Percentiles rank a stretch among this genome's conserved stretches.
Conservation (phyloP, 2,888 invertebrate species). For the Lasioglossum marginatum region DNA sequence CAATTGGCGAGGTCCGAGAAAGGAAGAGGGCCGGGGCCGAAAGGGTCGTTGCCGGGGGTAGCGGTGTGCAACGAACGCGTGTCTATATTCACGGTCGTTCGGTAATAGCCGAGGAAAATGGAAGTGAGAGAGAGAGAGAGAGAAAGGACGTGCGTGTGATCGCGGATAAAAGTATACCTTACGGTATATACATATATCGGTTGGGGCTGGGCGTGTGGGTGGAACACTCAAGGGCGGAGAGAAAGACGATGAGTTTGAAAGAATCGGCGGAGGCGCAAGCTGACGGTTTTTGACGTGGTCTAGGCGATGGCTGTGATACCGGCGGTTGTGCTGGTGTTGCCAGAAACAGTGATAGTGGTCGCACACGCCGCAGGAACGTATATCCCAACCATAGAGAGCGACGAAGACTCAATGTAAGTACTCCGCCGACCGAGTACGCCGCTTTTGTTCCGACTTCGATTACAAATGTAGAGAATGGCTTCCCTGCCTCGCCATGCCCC, state of each 20-base stretch:
- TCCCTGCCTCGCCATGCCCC: conserved; percentile 44
- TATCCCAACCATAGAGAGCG: conserved; percentile 44
- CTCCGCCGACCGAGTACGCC: conserved; percentile 51
- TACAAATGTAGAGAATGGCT: conserved; percentile 76
- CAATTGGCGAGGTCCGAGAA: conserved; percentile 68
- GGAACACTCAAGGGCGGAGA: conserved; percentile 47
- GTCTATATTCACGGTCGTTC: conserved; percentile 12
- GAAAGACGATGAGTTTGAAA: conserved; percentile 29
- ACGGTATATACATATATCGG: conserved; percentile 5
- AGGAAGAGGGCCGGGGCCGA: conserved; percentile 6
- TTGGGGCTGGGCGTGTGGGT: conserved; percentile 24
- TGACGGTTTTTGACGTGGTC: conserved; percentile 18
- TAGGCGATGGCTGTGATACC: conserved; percentile 28
- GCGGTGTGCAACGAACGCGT: conserved; percentile 5
- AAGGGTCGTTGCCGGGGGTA: not conserved
- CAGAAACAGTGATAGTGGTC: conserved; percentile 57
- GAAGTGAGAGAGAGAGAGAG: conserved; percentile 22
- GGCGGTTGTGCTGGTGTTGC: conserved; percentile 47
- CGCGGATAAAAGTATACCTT: conserved; percentile 25
- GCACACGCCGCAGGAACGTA: conserved; percentile 56
- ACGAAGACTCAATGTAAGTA: conserved; percentile 59
- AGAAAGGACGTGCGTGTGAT: conserved; percentile 44
- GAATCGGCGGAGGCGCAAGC: conserved; percentile 2
- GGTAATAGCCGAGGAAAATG: conserved; percentile 24
- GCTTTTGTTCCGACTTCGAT: conserved; percentile 79